A percentile compares a stretch with the other conserved stretches of the same genome.
These are phyloP conservation scores for Lanistes nyassanus DNA, from an alignment of 1,140 invertebrate species.

Conservation along the genomic window DNA sequence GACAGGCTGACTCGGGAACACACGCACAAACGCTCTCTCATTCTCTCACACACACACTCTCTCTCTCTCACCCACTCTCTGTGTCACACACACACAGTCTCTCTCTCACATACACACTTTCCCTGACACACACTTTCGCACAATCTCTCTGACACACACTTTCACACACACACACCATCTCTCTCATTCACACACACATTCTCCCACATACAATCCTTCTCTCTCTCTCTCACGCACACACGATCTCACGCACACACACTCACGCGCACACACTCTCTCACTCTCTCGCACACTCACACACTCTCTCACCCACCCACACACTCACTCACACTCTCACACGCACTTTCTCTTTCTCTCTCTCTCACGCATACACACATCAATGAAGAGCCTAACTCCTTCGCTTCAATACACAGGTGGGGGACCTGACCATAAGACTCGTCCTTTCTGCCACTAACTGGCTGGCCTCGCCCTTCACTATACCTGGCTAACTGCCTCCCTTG, in stretches of 20 bases:
- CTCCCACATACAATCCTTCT: not conserved
- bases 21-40: no score
- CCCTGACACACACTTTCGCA: not conserved
- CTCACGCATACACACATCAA: no score
- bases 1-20: no score
- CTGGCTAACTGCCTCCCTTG: no score
- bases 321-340: not conserved
- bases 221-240: not conserved
- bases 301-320: not conserved
- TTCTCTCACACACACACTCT: not conserved
- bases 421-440: no score
- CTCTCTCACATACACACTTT: constrained; percentile 5
- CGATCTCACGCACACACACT: not conserved
- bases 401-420: no score
- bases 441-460: no score
- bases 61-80: not conserved
- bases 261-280: constrained; percentile 5
- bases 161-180: not conserved
- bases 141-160: not conserved
- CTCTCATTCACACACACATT: not conserved
- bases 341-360: not conserved
- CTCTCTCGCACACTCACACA: not conserved
- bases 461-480: no score
- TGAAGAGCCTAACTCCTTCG: no score
- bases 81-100: not conserved